Evolutionary conservation across 2,797 vertebrate genomes (phyloP).

Genomic region (Sorex maritimensis): DNA sequence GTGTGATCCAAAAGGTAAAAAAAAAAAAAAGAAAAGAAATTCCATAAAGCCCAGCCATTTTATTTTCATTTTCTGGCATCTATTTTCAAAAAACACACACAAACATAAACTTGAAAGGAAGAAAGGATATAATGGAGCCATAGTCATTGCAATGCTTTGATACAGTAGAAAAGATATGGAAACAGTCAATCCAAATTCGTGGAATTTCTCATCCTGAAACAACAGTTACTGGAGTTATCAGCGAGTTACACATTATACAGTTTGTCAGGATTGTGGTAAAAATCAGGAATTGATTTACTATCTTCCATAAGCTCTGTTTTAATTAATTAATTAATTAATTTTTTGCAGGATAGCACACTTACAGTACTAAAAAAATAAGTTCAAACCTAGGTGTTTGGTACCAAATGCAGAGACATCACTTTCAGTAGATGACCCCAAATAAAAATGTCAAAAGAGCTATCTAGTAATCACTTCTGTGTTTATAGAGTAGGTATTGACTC

Average conservation of each 20-base stretch:
- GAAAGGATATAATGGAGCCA: too few species aligned
- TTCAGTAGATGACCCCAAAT: neutral
- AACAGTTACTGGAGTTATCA: neutral
- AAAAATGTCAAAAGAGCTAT: neutral
- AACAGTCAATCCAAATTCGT: too few species aligned
- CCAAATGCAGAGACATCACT: neutral
- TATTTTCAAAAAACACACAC: too few species aligned
- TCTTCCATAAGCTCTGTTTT: neutral
- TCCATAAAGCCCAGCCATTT: too few species aligned
- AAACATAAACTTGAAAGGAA: too few species aligned
- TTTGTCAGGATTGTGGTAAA: neutral
- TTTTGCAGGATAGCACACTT: neutral
- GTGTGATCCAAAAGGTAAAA: too few species aligned
- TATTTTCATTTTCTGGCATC: too few species aligned
- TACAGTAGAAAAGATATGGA: too few species aligned
- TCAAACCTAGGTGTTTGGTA: neutral
- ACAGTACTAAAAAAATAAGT: neutral
- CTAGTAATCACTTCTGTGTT: accelerated
- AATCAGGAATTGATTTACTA: neutral
- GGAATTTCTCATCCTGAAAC: neutral
- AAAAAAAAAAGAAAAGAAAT: too few species aligned
- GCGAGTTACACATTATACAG: neutral
- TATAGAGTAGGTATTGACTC: neutral
- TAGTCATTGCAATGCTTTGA: too few species aligned
- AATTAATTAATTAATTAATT: too few species aligned